These are phyloP conservation scores for Elegia similella DNA, from an alignment of 2,888 invertebrate genomes.

Conservation along the genomic window DNA sequence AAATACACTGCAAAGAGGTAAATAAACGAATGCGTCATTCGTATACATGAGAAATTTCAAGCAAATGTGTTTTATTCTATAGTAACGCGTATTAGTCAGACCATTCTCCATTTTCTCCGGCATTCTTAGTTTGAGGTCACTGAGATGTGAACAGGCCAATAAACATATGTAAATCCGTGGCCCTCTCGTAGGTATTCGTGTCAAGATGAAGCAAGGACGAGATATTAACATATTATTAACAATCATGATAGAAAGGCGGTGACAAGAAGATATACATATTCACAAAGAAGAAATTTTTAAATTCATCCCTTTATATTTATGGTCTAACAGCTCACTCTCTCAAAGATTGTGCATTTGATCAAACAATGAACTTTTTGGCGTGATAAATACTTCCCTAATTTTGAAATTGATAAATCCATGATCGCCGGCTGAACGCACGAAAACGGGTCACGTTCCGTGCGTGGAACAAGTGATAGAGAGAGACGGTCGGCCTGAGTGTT, in stretches of 20 bases:
- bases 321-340: too few relatives aligned
- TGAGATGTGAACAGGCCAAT: slow-evolving; percentile 31
- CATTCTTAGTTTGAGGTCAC: slow-evolving; percentile 47
- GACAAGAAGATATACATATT: too few relatives aligned
- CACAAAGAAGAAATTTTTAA: too few relatives aligned
- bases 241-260: background rate
- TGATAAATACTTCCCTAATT: too few relatives aligned
- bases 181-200: slow-evolving; percentile 44
- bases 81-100: slow-evolving; percentile 20
- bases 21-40: background rate
- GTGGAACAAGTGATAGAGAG: too few relatives aligned
- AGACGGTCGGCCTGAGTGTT: too few relatives aligned
- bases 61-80: background rate
- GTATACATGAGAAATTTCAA: background rate
- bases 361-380: too few relatives aligned
- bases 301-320: too few relatives aligned
- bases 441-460: too few relatives aligned
- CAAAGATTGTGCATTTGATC: too few relatives aligned
- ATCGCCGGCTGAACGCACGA: too few relatives aligned
- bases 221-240: slow-evolving; percentile 8
- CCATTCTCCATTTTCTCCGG: slow-evolving; percentile 45
- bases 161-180: slow-evolving; percentile 46
- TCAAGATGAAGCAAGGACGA: slow-evolving; percentile 44
- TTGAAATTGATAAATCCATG: too few relatives aligned
- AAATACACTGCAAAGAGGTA: background rate